Evolutionary conservation across 2,113 vertebrate species (phyloP).

Genomic region (Rhinopithecus roxellana): DNA sequence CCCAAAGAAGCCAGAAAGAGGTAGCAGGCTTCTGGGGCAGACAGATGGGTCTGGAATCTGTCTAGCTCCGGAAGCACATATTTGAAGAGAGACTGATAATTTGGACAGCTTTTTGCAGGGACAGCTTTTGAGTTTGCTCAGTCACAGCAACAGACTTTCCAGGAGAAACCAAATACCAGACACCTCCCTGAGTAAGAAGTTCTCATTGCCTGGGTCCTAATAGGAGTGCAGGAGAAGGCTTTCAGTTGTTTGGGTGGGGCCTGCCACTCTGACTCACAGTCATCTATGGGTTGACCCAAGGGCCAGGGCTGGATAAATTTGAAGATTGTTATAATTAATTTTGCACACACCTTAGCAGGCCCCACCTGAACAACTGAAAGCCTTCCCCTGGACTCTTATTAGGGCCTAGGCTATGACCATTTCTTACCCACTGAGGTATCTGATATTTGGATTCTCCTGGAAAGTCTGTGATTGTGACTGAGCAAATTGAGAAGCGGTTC

Average conservation of each 20-base stretch:
- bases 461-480: background rate
- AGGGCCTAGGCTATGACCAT: too few species aligned
- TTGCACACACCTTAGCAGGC: too few species aligned
- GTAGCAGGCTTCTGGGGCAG: background rate
- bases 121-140: background rate
- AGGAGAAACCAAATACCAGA: background rate
- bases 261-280: background rate
- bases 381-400: background rate
- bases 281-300: background rate
- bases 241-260: background rate
- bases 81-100: background rate
- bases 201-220: too few species aligned
- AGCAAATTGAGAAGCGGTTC: background rate
- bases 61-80: background rate
- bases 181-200: background rate
- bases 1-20: background rate
- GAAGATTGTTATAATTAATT: background rate
- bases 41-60: background rate
- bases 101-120: background rate
- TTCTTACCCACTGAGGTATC: background rate
- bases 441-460: background rate
- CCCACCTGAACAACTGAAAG: background rate
- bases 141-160: background rate
- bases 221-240: background rate
- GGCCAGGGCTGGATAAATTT: background rate